A percentile compares a stretch with the other conserved stretches of the same genome.
These are phyloP conservation scores for Danio jaintianensis DNA, from an alignment of 2,797 vertebrate species.

Conservation along the genomic window DNA sequence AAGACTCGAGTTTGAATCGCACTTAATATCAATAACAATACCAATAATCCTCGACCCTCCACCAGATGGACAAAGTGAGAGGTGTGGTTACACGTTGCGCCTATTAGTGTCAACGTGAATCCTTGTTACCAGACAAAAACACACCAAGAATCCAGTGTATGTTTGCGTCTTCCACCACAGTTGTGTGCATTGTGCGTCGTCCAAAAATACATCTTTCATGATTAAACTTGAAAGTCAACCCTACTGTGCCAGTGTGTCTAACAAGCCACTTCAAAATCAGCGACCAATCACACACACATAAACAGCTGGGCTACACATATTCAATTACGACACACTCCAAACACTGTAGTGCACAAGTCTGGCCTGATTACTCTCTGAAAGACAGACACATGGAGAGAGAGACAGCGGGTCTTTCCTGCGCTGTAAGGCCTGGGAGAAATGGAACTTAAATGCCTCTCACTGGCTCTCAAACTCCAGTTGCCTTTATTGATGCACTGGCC, in stretches of 20 bases:
- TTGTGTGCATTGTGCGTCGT: slow-evolving; percentile 22
- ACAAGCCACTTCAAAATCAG: slow-evolving; percentile 56
- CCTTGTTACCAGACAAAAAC: slow-evolving; percentile 28
- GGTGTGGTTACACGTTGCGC: background rate
- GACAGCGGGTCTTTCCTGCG: slow-evolving; percentile 69
- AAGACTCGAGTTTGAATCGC: background rate
- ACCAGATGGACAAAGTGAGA: slow-evolving; percentile 29
- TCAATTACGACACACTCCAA: slow-evolving; percentile 46
- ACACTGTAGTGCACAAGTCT: slow-evolving; percentile 45
- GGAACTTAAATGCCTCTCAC: slow-evolving; percentile 77
- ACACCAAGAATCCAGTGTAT: slow-evolving; percentile 19
- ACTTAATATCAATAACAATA: background rate
- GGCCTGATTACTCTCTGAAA: slow-evolving; percentile 51
- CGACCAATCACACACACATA: slow-evolving; percentile 53
- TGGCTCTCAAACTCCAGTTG: slow-evolving; percentile 78
- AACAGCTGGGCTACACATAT: slow-evolving; percentile 48
- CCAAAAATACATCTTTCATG: slow-evolving; percentile 39
- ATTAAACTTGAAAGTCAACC: slow-evolving; percentile 52
- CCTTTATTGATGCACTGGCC: slow-evolving; percentile 82
- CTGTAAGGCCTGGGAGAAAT: slow-evolving; percentile 78
- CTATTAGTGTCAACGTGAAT: slow-evolving; percentile 17
- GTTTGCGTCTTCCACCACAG: slow-evolving; percentile 12
- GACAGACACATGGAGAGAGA: slow-evolving; percentile 40
- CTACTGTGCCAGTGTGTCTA: slow-evolving; percentile 48
- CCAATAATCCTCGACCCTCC: background rate